These are phyloP conservation scores for Hypomecis atomaria DNA, from an alignment of 2,888 invertebrate species.

Conservation along the genomic window DNA sequence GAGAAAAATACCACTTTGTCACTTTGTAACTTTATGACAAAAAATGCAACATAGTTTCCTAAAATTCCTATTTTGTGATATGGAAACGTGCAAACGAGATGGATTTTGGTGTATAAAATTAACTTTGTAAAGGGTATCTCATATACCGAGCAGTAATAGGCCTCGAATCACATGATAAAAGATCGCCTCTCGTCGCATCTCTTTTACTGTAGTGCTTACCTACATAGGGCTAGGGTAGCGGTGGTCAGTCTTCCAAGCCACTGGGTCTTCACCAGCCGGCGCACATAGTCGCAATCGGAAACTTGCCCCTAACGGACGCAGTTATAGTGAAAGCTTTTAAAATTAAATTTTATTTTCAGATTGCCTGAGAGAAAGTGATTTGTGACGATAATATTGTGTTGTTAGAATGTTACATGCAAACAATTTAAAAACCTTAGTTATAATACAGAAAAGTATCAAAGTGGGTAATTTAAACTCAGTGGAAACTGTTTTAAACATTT, in stretches of 20 bases:
- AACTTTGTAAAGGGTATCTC: too few relatives aligned
- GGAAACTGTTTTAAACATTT: too few relatives aligned
- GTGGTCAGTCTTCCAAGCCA: conserved; percentile 81
- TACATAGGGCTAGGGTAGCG: conserved; percentile 53
- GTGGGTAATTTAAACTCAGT: too few relatives aligned
- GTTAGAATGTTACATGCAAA: not conserved
- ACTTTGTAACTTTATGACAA: too few relatives aligned
- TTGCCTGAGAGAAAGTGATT: conserved; percentile 8
- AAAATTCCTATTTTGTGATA: too few relatives aligned
- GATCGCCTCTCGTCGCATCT: conserved; percentile 12
- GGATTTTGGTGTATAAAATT: too few relatives aligned
- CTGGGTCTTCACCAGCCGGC: conserved; percentile 71
- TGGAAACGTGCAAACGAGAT: too few relatives aligned
- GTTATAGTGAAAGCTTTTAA: conserved; percentile 15
- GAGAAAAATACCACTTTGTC: too few relatives aligned
- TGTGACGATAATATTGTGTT: not conserved
- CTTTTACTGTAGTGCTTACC: conserved; percentile 34
- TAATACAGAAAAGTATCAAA: too few relatives aligned
- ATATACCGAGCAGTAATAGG: too few relatives aligned
- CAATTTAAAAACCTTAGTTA: too few relatives aligned
- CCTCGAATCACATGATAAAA: not conserved
- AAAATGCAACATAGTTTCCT: too few relatives aligned
- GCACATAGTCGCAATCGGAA: conserved; percentile 54
- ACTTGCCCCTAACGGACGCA: conserved; percentile 41
- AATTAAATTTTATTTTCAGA: conserved; percentile 36